These are phyloP conservation scores for Amphimedon queenslandica DNA, from an alignment of 37 sponge, comb jelly and placozoan species.

Conservation along the genomic window DNA sequence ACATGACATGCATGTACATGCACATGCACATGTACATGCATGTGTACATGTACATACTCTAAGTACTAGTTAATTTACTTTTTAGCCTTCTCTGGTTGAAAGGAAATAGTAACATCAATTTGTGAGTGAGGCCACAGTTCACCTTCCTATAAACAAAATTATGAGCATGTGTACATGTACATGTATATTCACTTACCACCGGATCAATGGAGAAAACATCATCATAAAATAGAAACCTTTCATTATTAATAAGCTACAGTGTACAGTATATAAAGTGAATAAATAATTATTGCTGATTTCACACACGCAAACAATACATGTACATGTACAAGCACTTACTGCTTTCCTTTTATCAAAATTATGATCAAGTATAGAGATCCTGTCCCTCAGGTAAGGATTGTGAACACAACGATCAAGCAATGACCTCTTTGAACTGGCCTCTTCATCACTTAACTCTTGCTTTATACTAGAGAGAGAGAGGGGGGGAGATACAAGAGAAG, in stretches of 20 bases:
- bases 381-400: conserved; percentile 83
- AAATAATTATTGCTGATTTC: background rate
- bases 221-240: conserved; percentile 78
- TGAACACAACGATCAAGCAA: conserved; percentile 79
- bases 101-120: conserved; percentile 80
- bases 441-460: conserved; percentile 63
- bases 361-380: conserved; percentile 79
- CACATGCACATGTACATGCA: background rate
- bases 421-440: conserved; percentile 72
- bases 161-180: no score
- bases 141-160: conserved; percentile 64
- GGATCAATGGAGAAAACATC: conserved; percentile 54
- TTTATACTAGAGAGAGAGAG: conserved; percentile 25
- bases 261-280: no score
- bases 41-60: background rate
- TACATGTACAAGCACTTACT: conserved; percentile 18
- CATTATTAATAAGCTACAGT: conserved; percentile 59
- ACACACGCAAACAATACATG: background rate
- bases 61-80: no score
- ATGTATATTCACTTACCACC: background rate
- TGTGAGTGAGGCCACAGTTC: conserved; percentile 97
- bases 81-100: conserved; percentile 69
- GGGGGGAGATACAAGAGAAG: no score
- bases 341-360: conserved; percentile 72
- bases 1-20: background rate